A percentile compares a stretch with the other conserved stretches of the same genome.
Evolutionary conservation across 2,797 vertebrate species (phyloP).

Genomic region (Vultur gryphus): DNA sequence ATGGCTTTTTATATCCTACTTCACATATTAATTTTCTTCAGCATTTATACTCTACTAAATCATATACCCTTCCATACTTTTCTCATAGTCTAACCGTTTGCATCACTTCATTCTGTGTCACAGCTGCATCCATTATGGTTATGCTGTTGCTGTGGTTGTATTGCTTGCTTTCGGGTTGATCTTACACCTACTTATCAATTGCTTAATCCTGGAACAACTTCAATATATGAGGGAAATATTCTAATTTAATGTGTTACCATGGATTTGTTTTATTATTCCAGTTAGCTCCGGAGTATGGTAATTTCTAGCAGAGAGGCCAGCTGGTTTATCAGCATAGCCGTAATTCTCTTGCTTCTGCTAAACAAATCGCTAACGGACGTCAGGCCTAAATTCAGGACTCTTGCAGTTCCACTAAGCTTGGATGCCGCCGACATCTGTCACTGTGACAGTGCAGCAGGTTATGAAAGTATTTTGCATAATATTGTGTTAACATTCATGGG

Average conservation of each 20-base stretch:
- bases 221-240: not conserved
- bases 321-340: not conserved
- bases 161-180: not conserved
- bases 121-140: not conserved
- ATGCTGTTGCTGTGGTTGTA: not conserved
- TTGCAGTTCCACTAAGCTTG: not conserved
- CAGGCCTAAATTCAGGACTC: not conserved
- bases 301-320: not conserved
- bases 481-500: not conserved
- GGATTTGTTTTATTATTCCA: not conserved
- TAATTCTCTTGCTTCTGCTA: not conserved
- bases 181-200: slow-evolving; percentile 11
- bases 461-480: not conserved
- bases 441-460: not conserved
- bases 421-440: not conserved
- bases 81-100: not conserved
- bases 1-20: not conserved
- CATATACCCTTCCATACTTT: not conserved
- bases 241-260: not conserved
- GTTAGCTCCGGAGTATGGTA: not conserved
- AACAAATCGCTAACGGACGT: not conserved
- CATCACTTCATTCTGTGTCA: not conserved
- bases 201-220: not conserved
- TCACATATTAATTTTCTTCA: not conserved
- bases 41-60: not conserved